Base-by-base conservation (phyloP, 2,888 invertebrate species). In the Ypsolopha scabrella region DNA sequence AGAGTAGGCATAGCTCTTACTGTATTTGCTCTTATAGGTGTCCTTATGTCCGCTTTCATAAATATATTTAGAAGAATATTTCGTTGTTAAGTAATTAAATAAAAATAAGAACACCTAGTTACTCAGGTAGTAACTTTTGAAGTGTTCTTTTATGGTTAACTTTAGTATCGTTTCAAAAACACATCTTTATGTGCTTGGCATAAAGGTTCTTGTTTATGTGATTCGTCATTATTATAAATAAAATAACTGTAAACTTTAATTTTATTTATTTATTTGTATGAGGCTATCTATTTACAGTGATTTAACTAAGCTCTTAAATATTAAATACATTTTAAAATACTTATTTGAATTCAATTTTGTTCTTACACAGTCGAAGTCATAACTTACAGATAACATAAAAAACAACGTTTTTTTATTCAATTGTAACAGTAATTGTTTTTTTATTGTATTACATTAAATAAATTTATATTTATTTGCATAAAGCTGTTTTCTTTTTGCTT, bases 11-110 rank as follows among this genome's bases (percentile, higher is more conserved):
- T 78, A 52, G 8, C 62, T 2, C 51, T 73, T 0, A 57, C 74
- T 33, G 57, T 68, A 1, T 39, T 73, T 10, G 65, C 68, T n/a
- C 57, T 78, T 44, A 11, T 65, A 2, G 75, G 75, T 0, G 60
- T 64, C 6, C 41, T 77, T 7, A 13, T 59, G 7, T 57, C 69
- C 37, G 53, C 65, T 0, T 54, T 53, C n/a, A 10, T 58, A 0
- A 67, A 58, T 50, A 56, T 59, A 39, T 48, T 56, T 33, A 62
- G 55, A 36, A 58, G 58, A 48, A 49, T 58, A 24, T 38, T 49
- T 7, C 6, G n/a, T 24, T 50, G 38, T 39, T 11, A 43, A 13
- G 13, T 7, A 9, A 14, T 14, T 6, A 13, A 11, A 7, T 7
- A 14, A 24, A 24, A 24, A 13, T 11, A 7, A 9, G 13, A 24